These are phyloP conservation scores for Laupala kohalensis DNA, from an alignment of 1,140 invertebrate species.

Conservation along the genomic window DNA sequence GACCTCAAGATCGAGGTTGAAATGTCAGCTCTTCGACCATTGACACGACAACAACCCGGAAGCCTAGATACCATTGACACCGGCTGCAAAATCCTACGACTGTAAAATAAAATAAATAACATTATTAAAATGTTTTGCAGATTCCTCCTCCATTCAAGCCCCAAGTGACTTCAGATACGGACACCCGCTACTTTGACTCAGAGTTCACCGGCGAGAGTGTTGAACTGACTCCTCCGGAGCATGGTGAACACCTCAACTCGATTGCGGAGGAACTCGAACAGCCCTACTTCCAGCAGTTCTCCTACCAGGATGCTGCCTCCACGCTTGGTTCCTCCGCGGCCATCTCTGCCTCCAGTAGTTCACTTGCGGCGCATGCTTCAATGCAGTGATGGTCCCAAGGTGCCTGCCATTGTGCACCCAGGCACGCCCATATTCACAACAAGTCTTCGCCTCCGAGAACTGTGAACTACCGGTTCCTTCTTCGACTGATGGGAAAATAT, in stretches of 20 bases:
- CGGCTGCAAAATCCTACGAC: too few relatives aligned
- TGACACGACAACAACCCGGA: too few relatives aligned
- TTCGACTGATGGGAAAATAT: too few relatives aligned
- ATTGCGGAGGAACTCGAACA: conserved; percentile 55
- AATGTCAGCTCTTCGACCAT: too few relatives aligned
- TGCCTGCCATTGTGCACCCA: too few relatives aligned
- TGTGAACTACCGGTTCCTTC: too few relatives aligned
- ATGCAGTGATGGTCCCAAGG: conserved; percentile 12
- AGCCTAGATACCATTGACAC: too few relatives aligned
- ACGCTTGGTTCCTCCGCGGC: conserved; percentile 18
- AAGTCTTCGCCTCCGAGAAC: too few relatives aligned
- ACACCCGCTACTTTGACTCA: conserved; percentile 94
- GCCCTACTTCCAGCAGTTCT: conserved; percentile 62
- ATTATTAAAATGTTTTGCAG: too few relatives aligned
- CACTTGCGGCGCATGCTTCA: conserved; percentile 16
- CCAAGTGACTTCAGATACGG: conserved; percentile 88
- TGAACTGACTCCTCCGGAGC: conserved; percentile 85
- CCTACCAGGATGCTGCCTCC: conserved; percentile 42
- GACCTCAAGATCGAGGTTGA: too few relatives aligned
- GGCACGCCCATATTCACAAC: too few relatives aligned
- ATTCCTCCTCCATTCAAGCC: conserved; percentile 89
- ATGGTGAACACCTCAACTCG: conserved; percentile 44
- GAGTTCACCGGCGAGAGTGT: conserved; percentile 97
- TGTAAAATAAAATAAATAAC: too few relatives aligned
- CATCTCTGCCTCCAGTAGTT: conserved; percentile 17